Percentiles rank a stretch among this genome's conserved stretches.
phyloP scores from a whole-genome alignment of 2,113 vertebrate genomes.

The Podarcis raffonei region DNA sequence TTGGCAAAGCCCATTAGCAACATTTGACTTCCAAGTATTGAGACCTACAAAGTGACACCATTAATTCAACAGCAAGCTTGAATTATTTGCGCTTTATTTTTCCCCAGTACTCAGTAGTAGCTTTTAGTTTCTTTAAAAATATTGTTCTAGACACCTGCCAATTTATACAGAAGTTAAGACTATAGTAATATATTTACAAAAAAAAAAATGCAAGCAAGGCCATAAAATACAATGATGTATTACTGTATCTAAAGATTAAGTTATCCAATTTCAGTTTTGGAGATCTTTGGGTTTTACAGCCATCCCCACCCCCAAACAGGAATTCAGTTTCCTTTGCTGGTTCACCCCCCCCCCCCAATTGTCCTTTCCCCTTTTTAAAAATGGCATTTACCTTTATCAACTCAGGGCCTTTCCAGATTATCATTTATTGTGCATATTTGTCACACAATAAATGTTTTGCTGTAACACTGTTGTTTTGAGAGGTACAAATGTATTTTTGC shows the following conservation, averaged over 20 bases:
- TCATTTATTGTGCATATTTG: conserved; percentile 23
- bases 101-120: conserved; percentile 35
- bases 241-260: conserved; percentile 47
- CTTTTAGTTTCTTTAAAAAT: conserved; percentile 47
- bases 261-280: conserved; percentile 36
- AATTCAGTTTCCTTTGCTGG: not conserved
- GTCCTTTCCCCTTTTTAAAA: conserved; percentile 32
- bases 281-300: conserved; percentile 31
- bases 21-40: not conserved
- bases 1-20: conserved; percentile 39
- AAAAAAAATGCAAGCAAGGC: not conserved
- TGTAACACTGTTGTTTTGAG: not conserved
- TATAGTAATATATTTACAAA: conserved; percentile 45
- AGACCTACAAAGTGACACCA: conserved; percentile 25
- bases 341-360: conserved; percentile 47
- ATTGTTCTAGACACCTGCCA: conserved; percentile 53
- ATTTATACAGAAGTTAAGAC: conserved; percentile 45
- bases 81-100: conserved; percentile 46
- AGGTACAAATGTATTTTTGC: not conserved
- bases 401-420: conserved; percentile 37
- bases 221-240: not conserved
- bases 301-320: conserved; percentile 9
- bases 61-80: conserved; percentile 54
- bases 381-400: conserved; percentile 15
- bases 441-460: conserved; percentile 14